phyloP scores from a whole-genome alignment of 2,888 invertebrate species.

The Neuroscelio doddi region DNA sequence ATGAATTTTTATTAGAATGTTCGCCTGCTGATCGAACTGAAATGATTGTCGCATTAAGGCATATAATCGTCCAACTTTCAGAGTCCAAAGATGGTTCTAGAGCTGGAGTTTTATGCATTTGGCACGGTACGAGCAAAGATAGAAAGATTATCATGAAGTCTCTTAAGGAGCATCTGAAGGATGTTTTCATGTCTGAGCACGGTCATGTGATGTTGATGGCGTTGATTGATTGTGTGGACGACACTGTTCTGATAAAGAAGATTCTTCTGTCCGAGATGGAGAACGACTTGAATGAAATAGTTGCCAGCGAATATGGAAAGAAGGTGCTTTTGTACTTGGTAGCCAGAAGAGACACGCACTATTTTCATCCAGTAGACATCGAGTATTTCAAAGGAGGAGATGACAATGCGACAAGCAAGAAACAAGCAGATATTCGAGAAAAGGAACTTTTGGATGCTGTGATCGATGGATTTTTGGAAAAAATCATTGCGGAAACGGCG shows the following conservation, averaged over 20 bases:
- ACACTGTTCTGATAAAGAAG: conserved; percentile 92
- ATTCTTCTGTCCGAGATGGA: conserved; percentile 82
- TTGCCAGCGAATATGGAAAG: conserved; percentile 85
- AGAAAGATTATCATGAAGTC: conserved; percentile 88
- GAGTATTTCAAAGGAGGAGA: conserved; percentile 84
- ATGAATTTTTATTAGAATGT: conserved; percentile 86
- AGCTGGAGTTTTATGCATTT: conserved; percentile 88
- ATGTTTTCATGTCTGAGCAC: conserved; percentile 88
- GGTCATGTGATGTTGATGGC: conserved; percentile 88
- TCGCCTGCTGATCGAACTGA: conserved; percentile 81
- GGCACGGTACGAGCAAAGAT: conserved; percentile 89
- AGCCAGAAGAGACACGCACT: conserved; percentile 83
- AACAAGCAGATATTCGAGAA: conserved; percentile 76
- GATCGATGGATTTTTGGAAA: conserved; percentile 75
- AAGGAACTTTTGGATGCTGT: conserved; percentile 81
- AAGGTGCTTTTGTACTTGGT: conserved; percentile 92
- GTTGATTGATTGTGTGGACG: conserved; percentile 91
- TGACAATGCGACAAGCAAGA: conserved; percentile 81
- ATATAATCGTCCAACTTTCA: conserved; percentile 74
- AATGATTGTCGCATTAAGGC: conserved; percentile 74
- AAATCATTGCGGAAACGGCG: conserved; percentile 75
- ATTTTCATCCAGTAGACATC: conserved; percentile 88
- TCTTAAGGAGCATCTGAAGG: conserved; percentile 87
- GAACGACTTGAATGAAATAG: conserved; percentile 78
- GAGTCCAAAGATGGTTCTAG: conserved; percentile 88